phyloP scores from a whole-genome alignment of 2,888 invertebrate species.

The Drosophila neutralis region DNA sequence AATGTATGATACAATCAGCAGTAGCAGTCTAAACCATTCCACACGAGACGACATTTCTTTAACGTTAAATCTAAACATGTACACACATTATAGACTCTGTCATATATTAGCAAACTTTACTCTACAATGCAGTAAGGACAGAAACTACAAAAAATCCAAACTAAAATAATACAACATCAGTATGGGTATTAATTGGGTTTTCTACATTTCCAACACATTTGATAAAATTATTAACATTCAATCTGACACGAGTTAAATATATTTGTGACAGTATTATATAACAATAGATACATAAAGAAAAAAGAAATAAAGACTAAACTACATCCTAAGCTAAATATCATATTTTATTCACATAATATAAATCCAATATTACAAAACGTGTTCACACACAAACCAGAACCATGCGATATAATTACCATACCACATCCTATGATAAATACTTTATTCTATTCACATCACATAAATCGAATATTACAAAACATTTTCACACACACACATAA shows the following conservation, averaged over 20 bases:
- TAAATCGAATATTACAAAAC: background rate
- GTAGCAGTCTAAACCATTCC: background rate
- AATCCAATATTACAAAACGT: background rate
- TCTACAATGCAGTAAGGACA: no score
- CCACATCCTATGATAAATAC: background rate
- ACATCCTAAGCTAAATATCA: background rate
- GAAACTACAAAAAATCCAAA: background rate
- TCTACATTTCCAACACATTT: background rate
- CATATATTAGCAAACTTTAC: no score
- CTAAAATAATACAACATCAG: background rate
- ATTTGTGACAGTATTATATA: background rate
- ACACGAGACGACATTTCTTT: background rate
- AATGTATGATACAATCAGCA: background rate
- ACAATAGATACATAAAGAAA: no score
- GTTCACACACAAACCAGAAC: background rate
- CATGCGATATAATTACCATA: background rate
- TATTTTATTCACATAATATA: background rate
- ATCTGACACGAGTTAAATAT: background rate
- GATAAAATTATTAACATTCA: background rate
- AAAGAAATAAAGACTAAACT: background rate
- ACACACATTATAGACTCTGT: background rate
- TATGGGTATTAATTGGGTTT: background rate
- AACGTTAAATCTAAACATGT: background rate
- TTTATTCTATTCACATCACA: background rate
- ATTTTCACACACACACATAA: background rate